A percentile compares a stretch with the other conserved stretches of the same genome.
phyloP scores from a whole-genome alignment of 2,888 invertebrate species.

The Hydrotaea cyrtoneurina region DNA sequence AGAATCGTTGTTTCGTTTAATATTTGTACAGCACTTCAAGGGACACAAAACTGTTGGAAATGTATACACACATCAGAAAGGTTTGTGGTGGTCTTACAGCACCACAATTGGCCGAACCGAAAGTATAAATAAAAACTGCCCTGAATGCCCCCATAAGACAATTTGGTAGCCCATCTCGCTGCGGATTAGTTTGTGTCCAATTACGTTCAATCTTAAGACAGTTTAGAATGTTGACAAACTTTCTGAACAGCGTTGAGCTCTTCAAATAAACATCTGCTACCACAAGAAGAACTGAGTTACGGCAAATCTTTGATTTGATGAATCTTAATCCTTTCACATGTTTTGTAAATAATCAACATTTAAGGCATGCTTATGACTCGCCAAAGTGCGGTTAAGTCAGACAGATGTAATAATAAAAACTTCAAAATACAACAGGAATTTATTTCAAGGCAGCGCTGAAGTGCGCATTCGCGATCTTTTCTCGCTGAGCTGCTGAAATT shows the following conservation, averaged over 20 bases:
- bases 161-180: no score
- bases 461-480: background rate
- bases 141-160: no score
- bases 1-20: no score
- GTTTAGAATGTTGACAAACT: background rate
- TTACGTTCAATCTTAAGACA: no score
- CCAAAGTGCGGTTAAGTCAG: slow-evolving; percentile 28
- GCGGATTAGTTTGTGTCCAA: no score
- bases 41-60: no score
- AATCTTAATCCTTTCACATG: slow-evolving; percentile 32
- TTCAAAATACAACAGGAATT: slow-evolving; percentile 15
- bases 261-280: background rate
- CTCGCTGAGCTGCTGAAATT: slow-evolving; percentile 24
- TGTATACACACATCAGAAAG: no score
- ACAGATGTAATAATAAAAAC: slow-evolving; percentile 40
- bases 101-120: no score
- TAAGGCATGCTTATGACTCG: slow-evolving; percentile 20
- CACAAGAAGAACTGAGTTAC: background rate
- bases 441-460: background rate
- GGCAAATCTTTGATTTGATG: slow-evolving; percentile 13
- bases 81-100: no score
- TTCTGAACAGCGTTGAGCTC: background rate
- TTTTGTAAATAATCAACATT: slow-evolving; percentile 29
- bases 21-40: no score
- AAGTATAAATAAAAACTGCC: no score